Evolutionary conservation across 1,140 invertebrate species (phyloP).

Genomic region (Notospermus geniculatus): DNA sequence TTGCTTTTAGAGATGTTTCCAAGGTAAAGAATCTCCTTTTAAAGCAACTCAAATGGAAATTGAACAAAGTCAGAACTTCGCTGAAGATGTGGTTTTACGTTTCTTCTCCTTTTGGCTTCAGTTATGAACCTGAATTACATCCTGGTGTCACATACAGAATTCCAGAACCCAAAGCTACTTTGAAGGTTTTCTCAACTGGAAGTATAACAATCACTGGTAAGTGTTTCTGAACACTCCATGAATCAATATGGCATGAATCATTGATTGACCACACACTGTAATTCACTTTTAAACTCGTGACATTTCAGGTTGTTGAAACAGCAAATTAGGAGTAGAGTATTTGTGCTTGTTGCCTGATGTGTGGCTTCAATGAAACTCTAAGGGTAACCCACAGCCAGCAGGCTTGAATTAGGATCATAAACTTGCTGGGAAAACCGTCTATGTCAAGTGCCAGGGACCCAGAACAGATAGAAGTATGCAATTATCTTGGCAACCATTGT

Average conservation of each 20-base stretch:
- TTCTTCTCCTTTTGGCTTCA: too few species aligned
- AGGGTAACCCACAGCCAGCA: too few species aligned
- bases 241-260: not conserved
- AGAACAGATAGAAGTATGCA: not conserved
- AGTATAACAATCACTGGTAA: constrained; percentile 90
- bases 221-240: not conserved
- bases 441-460: not conserved
- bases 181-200: constrained; percentile 97
- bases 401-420: not conserved
- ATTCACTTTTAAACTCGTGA: too few species aligned
- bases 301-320: too few species aligned
- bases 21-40: too few species aligned
- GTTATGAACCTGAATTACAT: constrained; percentile 95
- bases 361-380: too few species aligned
- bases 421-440: constrained; percentile 1
- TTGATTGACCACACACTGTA: too few species aligned
- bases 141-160: constrained; percentile 95
- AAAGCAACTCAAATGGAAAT: not conserved
- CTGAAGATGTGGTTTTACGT: too few species aligned
- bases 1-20: too few species aligned
- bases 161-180: constrained; percentile 84
- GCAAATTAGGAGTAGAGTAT: too few species aligned
- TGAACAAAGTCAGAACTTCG: not conserved
- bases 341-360: too few species aligned
- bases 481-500: not conserved